phyloP scores from a whole-genome alignment of 2,888 invertebrate species.

The Tuberolachnus salignus region DNA sequence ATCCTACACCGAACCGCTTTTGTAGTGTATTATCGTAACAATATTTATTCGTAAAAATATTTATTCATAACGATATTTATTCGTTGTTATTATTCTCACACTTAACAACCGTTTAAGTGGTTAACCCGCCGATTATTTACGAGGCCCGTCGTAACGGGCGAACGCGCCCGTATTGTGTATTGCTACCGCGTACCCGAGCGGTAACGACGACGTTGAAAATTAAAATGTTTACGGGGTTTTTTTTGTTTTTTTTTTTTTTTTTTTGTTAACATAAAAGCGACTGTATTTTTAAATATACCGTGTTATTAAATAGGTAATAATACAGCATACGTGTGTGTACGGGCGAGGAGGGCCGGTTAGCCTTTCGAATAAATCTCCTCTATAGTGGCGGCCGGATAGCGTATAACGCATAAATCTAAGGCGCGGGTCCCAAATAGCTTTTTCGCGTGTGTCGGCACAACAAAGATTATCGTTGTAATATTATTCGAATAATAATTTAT shows the following conservation, averaged over 20 bases:
- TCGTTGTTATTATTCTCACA: not conserved
- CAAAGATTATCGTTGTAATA: constrained; percentile 4
- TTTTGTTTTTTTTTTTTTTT: no score
- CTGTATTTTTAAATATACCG: not conserved
- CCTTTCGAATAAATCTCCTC: constrained; percentile 25
- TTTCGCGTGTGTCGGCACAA: constrained; percentile 17
- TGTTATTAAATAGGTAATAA: no score
- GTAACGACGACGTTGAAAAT: not conserved
- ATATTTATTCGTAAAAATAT: not conserved
- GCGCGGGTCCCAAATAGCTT: constrained; percentile 33
- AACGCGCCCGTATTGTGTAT: no score
- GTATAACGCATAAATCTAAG: constrained; percentile 19
- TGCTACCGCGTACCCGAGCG: no score
- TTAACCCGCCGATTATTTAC: not conserved
- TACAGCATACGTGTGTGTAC: no score
- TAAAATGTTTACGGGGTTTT: constrained; percentile 36
- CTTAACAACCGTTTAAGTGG: constrained; percentile 5
- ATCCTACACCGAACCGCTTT: no score
- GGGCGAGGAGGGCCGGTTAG: not conserved
- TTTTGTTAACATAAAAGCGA: not conserved
- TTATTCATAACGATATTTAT: not conserved
- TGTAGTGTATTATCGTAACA: no score
- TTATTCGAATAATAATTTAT: constrained; percentile 45
- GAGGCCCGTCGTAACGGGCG: no score
- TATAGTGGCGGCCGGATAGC: not conserved